phyloP scores from a whole-genome alignment of 2,797 vertebrate species.

The Lepus oiostolus region DNA sequence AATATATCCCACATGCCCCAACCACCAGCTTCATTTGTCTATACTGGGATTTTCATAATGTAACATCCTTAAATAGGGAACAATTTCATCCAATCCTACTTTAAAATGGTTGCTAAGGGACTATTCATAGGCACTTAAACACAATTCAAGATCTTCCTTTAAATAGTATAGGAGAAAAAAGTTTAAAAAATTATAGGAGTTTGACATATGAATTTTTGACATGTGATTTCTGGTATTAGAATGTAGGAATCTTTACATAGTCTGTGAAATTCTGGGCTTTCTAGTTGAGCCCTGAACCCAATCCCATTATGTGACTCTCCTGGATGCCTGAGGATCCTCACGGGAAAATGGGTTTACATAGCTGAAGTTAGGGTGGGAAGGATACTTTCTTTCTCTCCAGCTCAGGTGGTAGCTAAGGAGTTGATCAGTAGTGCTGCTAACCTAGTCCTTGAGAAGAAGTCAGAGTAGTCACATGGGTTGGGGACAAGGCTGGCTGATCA shows the following conservation, averaged over 20 bases:
- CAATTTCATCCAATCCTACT: conserved; percentile 70
- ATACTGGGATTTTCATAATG: conserved; percentile 61
- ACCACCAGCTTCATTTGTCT: neutral
- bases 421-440: neutral
- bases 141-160: conserved; percentile 64
- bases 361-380: neutral
- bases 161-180: conserved; percentile 69
- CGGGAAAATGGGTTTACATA: neutral
- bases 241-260: neutral
- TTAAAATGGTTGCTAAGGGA: conserved; percentile 79
- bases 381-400: neutral
- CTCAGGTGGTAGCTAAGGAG: neutral
- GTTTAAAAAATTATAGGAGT: conserved; percentile 42
- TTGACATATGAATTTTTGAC: conserved; percentile 18
- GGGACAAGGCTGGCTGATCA: neutral
- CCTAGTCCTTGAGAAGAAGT: neutral
- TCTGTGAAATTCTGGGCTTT: neutral
- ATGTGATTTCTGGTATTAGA: neutral
- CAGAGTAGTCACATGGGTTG: neutral
- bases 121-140: conserved; percentile 70
- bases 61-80: conserved; percentile 71
- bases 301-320: neutral
- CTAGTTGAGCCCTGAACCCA: neutral
- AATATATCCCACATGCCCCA: neutral
- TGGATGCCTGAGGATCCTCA: neutral